Conservation (phyloP, 2,113 vertebrate genomes). For the Poeciliopsis occidentalis region DNA sequence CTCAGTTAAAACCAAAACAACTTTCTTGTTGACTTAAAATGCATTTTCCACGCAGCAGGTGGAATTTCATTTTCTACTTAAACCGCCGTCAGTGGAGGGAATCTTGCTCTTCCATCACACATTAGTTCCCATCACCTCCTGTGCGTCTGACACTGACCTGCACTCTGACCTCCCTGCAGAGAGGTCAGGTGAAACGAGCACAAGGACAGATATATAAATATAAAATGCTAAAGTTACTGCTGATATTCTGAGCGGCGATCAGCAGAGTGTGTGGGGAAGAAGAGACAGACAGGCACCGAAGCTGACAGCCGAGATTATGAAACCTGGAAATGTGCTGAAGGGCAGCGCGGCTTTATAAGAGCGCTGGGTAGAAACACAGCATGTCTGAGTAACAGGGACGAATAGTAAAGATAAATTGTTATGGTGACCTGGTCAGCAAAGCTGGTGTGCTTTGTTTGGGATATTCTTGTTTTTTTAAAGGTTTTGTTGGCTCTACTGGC, state of each 20-base stretch:
- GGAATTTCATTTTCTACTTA: too few relatives aligned
- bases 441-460: too few relatives aligned
- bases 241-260: conserved; percentile 36
- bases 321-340: conserved; percentile 31
- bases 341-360: neutral
- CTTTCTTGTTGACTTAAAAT: too few relatives aligned
- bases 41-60: too few relatives aligned
- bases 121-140: conserved; percentile 23
- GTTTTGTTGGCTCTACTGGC: too few relatives aligned
- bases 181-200: conserved; percentile 28
- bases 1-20: too few relatives aligned
- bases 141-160: conserved; percentile 24
- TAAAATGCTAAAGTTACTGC: conserved; percentile 28
- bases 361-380: neutral
- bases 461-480: neutral
- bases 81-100: too few relatives aligned
- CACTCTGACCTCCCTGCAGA: conserved; percentile 33
- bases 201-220: conserved; percentile 32
- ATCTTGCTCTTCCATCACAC: neutral
- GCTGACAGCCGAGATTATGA: conserved; percentile 28
- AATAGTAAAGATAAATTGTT: neutral
- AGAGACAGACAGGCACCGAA: conserved; percentile 34
- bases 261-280: conserved; percentile 7
- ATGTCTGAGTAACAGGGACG: neutral
- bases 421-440: neutral